phyloP scores from a whole-genome alignment of 2,888 invertebrate species.

The Agrochola circellaris region DNA sequence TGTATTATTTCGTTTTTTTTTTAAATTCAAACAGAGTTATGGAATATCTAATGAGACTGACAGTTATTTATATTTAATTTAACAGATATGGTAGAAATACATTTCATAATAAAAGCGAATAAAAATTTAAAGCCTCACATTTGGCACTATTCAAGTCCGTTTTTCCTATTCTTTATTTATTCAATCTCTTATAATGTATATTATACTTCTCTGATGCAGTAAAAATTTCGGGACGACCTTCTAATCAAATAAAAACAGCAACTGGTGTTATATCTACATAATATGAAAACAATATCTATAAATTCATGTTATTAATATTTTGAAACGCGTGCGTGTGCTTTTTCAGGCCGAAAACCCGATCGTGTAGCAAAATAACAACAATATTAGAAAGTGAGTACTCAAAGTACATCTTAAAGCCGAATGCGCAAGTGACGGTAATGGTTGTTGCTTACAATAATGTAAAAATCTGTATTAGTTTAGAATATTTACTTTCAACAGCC shows the following conservation, averaged over 20 bases:
- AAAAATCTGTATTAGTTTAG: slow-evolving; percentile 54
- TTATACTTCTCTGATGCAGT: slow-evolving; percentile 24
- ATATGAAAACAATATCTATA: slow-evolving; percentile 22
- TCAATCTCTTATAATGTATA: slow-evolving; percentile 40
- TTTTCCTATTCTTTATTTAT: slow-evolving; percentile 49
- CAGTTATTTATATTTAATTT: slow-evolving; percentile 49
- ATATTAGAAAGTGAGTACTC: slow-evolving; percentile 16
- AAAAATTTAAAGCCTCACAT: slow-evolving; percentile 66
- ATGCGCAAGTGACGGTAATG: slow-evolving; percentile 49
- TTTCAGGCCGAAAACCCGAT: slow-evolving; percentile 66
- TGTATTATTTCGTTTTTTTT: slow-evolving; percentile 33
- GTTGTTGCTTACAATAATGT: slow-evolving; percentile 56
- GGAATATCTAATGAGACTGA: slow-evolving; percentile 54
- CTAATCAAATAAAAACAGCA: slow-evolving; percentile 25
- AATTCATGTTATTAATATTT: slow-evolving; percentile 15
- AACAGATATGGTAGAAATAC: slow-evolving; percentile 57
- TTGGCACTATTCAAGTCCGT: slow-evolving; percentile 67
- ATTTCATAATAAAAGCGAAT: slow-evolving; percentile 61
- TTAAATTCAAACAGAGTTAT: slow-evolving; percentile 33
- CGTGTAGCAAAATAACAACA: slow-evolving; percentile 25
- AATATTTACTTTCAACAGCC: slow-evolving; percentile 62
- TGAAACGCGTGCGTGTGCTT: slow-evolving; percentile 67
- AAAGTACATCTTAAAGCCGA: slow-evolving; percentile 42
- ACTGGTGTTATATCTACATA: slow-evolving; percentile 27
- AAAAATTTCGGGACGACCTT: slow-evolving; percentile 9